Evolutionary conservation across 2,888 invertebrate species (phyloP).

Genomic region (Euplexia lucipara): DNA sequence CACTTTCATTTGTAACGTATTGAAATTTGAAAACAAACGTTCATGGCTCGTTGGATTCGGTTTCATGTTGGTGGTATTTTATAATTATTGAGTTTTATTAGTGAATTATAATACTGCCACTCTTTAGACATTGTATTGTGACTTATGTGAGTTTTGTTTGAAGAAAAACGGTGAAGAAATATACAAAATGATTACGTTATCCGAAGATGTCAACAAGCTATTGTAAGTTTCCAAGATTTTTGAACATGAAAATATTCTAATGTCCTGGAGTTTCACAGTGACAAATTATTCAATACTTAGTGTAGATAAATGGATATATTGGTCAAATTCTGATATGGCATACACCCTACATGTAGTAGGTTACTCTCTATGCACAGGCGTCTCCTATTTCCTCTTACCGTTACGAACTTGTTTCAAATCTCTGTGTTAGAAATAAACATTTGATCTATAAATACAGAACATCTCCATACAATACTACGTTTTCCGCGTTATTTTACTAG

Average conservation of each 20-base stretch:
- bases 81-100: conserved; percentile 48
- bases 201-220: conserved; percentile 79
- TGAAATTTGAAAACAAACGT: conserved; percentile 76
- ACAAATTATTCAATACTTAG: not conserved
- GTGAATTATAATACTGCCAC: conserved; percentile 42
- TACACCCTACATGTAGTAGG: not conserved
- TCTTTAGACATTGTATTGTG: conserved; percentile 45
- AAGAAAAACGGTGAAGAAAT: conserved; percentile 43
- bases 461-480: not conserved
- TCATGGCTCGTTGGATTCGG: conserved; percentile 60
- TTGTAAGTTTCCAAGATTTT: conserved; percentile 78
- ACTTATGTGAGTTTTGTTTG: conserved; percentile 56
- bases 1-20: conserved; percentile 73
- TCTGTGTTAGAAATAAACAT: conserved; percentile 17
- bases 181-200: conserved; percentile 75
- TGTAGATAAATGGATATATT: not conserved
- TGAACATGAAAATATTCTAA: conserved; percentile 7
- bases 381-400: conserved; percentile 39
- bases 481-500: no score
- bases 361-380: conserved; percentile 14
- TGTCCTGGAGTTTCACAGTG: not conserved
- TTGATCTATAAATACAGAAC: conserved; percentile 32
- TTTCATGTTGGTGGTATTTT: conserved; percentile 57
- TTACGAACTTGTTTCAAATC: conserved; percentile 41
- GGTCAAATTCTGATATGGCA: not conserved